These are phyloP conservation scores for Priocnemis perturbator DNA, from an alignment of 2,888 invertebrate genomes.

Conservation along the genomic window DNA sequence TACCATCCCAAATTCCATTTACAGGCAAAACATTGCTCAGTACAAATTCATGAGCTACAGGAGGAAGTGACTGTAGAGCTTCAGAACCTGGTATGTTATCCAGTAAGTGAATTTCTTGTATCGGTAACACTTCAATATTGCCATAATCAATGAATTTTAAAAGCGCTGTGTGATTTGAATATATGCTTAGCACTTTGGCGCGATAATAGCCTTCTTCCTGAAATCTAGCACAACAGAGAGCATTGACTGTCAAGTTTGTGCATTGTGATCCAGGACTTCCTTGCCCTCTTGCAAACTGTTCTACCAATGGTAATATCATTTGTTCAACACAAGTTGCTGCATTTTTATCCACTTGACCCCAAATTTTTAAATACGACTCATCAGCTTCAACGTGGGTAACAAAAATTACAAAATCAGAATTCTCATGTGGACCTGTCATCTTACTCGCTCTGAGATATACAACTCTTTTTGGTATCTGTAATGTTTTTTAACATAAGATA, in stretches of 20 bases:
- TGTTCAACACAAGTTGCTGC: slow-evolving; percentile 79
- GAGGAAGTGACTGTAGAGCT: slow-evolving; percentile 74
- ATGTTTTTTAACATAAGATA: slow-evolving; percentile 1
- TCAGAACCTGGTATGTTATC: slow-evolving; percentile 77
- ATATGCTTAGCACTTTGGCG: slow-evolving; percentile 78
- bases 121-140: slow-evolving; percentile 79
- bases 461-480: slow-evolving; percentile 12
- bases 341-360: slow-evolving; percentile 81
- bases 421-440: slow-evolving; percentile 8
- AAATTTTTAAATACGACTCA: slow-evolving; percentile 83
- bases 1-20: slow-evolving; percentile 78
- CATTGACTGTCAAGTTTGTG: slow-evolving; percentile 73
- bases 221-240: slow-evolving; percentile 82
- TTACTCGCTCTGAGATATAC: slow-evolving; percentile 19
- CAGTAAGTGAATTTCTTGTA: slow-evolving; percentile 79
- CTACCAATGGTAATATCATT: slow-evolving; percentile 61
- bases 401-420: slow-evolving; percentile 67
- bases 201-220: slow-evolving; percentile 82
- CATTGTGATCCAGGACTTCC: slow-evolving; percentile 63
- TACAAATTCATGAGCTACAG: slow-evolving; percentile 80
- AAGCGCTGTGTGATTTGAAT: slow-evolving; percentile 78
- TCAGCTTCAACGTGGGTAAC: slow-evolving; percentile 84
- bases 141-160: slow-evolving; percentile 85
- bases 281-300: slow-evolving; percentile 76
- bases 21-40: slow-evolving; percentile 78